phyloP scores from a whole-genome alignment of 1,140 invertebrate species.

The Tribolium castaneum region DNA sequence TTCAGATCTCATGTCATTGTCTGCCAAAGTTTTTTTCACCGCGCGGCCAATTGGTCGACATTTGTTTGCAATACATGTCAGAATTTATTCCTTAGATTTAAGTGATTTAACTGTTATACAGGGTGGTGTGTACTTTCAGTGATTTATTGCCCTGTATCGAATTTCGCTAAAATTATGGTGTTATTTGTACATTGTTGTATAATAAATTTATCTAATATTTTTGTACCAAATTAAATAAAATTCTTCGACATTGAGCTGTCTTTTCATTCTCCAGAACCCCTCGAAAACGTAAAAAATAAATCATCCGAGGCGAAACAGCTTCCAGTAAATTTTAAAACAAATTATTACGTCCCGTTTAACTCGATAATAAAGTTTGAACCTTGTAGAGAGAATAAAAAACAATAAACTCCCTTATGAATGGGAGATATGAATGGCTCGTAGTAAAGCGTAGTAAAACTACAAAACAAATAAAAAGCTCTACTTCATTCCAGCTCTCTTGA shows the following conservation, averaged over 20 bases:
- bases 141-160: slow-evolving; percentile 40
- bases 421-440: slow-evolving; percentile 60
- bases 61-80: slow-evolving; percentile 35
- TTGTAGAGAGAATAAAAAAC: slow-evolving; percentile 52
- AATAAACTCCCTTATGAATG: slow-evolving; percentile 57
- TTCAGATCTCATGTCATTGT: slow-evolving; percentile 30
- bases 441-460: slow-evolving; percentile 63
- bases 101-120: slow-evolving; percentile 36
- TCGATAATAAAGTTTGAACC: slow-evolving; percentile 49
- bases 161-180: slow-evolving; percentile 38
- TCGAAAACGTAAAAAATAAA: background rate
- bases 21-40: slow-evolving; percentile 38
- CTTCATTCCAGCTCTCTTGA: slow-evolving; percentile 58
- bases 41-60: background rate
- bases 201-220: slow-evolving; percentile 53
- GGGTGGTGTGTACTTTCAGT: slow-evolving; percentile 33
- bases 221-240: slow-evolving; percentile 54
- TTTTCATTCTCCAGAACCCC: background rate
- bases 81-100: slow-evolving; percentile 27
- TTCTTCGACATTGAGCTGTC: slow-evolving; percentile 8
- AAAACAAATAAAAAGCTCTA: slow-evolving; percentile 62
- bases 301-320: background rate
- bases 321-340: slow-evolving; percentile 27
- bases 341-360: slow-evolving; percentile 41
- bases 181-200: slow-evolving; percentile 49